Conservation (phyloP, 2,113 vertebrate genomes). For the Vulpes ferrilata region DNA sequence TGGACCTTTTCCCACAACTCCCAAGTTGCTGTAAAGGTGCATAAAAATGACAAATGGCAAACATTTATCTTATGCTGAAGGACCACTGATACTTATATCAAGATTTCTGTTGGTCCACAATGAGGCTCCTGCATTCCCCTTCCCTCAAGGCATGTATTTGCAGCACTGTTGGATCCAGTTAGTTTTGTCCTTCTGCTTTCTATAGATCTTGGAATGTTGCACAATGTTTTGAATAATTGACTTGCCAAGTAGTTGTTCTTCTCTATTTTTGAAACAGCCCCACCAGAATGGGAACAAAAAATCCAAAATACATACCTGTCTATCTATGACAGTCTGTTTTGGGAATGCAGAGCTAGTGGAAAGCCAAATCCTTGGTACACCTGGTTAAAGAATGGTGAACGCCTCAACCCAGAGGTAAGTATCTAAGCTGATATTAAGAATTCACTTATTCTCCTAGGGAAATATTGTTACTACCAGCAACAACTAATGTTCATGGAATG, state of each 20-base stretch:
- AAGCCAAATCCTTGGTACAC: conserved; percentile 91
- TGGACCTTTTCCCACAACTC: background rate
- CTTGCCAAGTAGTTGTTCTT: background rate
- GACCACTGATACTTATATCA: background rate
- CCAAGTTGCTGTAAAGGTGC: background rate
- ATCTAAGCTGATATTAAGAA: background rate
- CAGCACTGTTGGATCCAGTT: background rate
- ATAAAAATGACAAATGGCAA: background rate
- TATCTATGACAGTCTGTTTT: conserved; percentile 91
- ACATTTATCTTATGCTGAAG: background rate
- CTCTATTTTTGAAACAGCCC: conserved; percentile 78
- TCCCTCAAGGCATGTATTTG: background rate
- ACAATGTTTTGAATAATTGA: background rate
- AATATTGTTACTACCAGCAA: background rate
- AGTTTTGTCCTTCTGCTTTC: background rate
- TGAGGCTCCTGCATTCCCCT: background rate
- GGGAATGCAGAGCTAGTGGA: conserved; percentile 94
- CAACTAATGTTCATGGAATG: background rate
- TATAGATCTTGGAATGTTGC: background rate
- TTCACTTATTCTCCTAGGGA: background rate
- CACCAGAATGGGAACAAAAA: conserved; percentile 92
- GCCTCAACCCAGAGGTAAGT: conserved; percentile 88
- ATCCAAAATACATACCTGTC: conserved; percentile 92
- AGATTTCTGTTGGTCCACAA: background rate
- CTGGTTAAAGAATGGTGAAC: conserved; percentile 94